These are phyloP conservation scores for Drosophila testacea DNA, from an alignment of 2,888 invertebrate genomes.

Conservation along the genomic window DNA sequence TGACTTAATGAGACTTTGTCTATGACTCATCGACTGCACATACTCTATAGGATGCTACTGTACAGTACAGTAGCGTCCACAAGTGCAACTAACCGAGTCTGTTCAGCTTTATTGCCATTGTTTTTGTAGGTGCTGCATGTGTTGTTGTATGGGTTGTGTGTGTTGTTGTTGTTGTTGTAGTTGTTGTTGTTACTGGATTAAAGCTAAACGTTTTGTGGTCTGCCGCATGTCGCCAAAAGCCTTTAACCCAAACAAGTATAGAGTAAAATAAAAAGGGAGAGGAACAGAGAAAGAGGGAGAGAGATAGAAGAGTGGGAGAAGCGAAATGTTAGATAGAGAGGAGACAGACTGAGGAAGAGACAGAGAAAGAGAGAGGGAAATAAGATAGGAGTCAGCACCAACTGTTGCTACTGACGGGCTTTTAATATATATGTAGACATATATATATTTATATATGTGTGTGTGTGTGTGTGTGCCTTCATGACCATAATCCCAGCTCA, in stretches of 20 bases:
- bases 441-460: constrained; percentile 2
- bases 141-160: constrained; percentile 17
- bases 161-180: constrained; percentile 29
- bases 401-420: constrained; percentile 59
- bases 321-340: too few relatives aligned
- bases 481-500: constrained; percentile 71
- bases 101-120: constrained; percentile 20
- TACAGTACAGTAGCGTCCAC: constrained; percentile 12
- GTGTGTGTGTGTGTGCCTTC: constrained; percentile 43
- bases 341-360: neutral
- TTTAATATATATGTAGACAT: neutral
- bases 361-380: neutral
- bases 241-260: constrained; percentile 12
- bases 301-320: too few relatives aligned
- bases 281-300: too few relatives aligned
- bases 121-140: constrained; percentile 12
- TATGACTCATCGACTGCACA: constrained; percentile 37
- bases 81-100: constrained; percentile 6
- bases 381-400: constrained; percentile 32
- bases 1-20: neutral
- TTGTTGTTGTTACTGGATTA: constrained; percentile 38
- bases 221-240: constrained; percentile 40
- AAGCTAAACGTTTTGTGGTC: constrained; percentile 66
- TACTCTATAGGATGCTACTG: constrained; percentile 3
- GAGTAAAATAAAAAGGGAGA: neutral